Evolutionary conservation across 2,113 vertebrate species (phyloP), one percentile per base, ranked within the genome.

Genomic region (Sapajus apella): DNA sequence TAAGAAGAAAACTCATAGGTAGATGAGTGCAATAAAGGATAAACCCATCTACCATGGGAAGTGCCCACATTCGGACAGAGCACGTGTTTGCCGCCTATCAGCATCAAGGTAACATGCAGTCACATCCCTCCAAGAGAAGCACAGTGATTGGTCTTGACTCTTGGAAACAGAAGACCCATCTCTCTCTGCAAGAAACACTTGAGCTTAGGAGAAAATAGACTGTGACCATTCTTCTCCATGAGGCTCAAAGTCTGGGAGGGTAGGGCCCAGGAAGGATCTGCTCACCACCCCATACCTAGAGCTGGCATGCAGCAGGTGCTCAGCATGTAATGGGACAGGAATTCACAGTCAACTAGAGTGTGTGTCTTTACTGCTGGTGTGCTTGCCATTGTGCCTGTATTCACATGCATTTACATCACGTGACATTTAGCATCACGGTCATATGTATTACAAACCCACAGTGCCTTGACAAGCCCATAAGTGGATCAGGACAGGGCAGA

Each of bases 361-460:
- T 2, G 37, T 8, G 21, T 56, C 43, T 27, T 32, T 16, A 68
- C 0, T 40, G n/a, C 0, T 1, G 18, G 50, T 0, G 0, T 17
- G 40, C 18, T 2, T 45, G n/a, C 64, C 25, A 7, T 7, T 8
- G 37, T 1, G 84, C 23, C 79, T 23, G 3, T 1, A 4, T 6
- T 27, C 3, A 16, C 18, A 10, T 0, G 1, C 35, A 52, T 52
- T 52, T 52, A 11, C 3, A 27, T 52, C 0, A 0, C 27, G 52
- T 10, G 47, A 58, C n/a, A 11, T 32, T 25, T 1, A 1, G 20
- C 25, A 0, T 50, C 43, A 17, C 0, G 0, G 88, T 21, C 86
- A 77, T 0, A 4, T 1, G 27, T 35, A n/a, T 1, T 25, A 82
- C 13, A 68, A 2, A 17, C 45, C 55, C 14, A 11, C 27, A 4